Evolutionary conservation across 2,113 vertebrate species (phyloP), one percentile per base, ranked within the genome.

Genomic region (Cavia porcellus): DNA sequence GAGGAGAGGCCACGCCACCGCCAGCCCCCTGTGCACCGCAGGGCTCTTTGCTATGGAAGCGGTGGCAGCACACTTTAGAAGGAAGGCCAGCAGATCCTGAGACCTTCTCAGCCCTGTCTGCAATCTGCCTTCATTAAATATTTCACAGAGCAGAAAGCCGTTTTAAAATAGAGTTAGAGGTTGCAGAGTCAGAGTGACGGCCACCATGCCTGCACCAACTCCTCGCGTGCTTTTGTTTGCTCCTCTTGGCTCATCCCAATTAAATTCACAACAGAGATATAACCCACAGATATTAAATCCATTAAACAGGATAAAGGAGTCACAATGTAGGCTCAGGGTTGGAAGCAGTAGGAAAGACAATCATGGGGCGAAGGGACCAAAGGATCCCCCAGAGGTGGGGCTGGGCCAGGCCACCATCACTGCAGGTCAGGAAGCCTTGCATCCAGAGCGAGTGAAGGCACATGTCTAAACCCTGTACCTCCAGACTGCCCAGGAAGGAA

Each of bases 1-100:
- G 30, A 89, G 86, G 66, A 14, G 66, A 32, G n/a, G 62, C 68
- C n/a, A 38, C 0, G 3, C 79, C 9, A 42, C 72, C 28, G 59
- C 59, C 1, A 17, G 84, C 66, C 64, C 45, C 59, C 59, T 95
- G 61, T 1, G 64, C 1, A 2, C 72, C 66, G 50, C 81, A 59
- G 64, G 59, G 15, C 15, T 11, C 86, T 96, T 90, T 95, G 96
- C 38, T 88, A 92, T 62, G 85, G 97, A 93, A 94, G 72, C 42
- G 0, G 13, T 74, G 57, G 14, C 79, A 83, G 95, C 3, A 14
- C 70, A 47, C 90, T 97, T 95, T 30, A 87, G 66, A 95, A 70
- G 64, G 25, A 35, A 97, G 57, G 92, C 79, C 95, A 66, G 17
- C 7, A 50, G 92, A 81, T 30, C 55, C 57, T 0, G n/a, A 96